Conservation (phyloP, 2,113 vertebrate genomes). For the Odontesthes bonariensis region DNA sequence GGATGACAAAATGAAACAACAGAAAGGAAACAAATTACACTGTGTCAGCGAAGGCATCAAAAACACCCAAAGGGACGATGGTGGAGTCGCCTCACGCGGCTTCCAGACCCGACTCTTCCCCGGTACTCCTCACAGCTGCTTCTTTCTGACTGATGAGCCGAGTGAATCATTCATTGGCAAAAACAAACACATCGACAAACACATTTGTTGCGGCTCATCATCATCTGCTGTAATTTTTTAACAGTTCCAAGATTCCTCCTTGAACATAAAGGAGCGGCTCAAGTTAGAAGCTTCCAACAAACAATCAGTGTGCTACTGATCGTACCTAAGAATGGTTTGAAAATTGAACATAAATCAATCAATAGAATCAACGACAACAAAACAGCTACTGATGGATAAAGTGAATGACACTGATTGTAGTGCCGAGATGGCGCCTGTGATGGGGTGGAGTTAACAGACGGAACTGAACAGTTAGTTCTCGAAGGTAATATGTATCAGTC, state of each 20-base stretch:
- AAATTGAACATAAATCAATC: neutral
- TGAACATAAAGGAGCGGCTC: neutral
- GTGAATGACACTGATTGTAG: neutral
- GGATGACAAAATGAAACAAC: slow-evolving; percentile 74
- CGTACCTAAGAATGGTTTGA: neutral
- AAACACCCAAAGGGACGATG: slow-evolving; percentile 57
- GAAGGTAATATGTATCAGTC: too few species aligned
- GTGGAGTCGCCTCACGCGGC: slow-evolving; percentile 31
- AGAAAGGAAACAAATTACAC: slow-evolving; percentile 70
- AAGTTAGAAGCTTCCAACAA: neutral
- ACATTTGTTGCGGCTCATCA: slow-evolving; percentile 29
- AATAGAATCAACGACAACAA: neutral
- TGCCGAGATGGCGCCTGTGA: neutral
- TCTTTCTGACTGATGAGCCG: slow-evolving; percentile 41
- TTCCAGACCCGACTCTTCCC: slow-evolving; percentile 24
- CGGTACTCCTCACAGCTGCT: slow-evolving; percentile 49
- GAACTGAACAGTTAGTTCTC: too few species aligned
- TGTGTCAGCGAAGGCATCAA: slow-evolving; percentile 56
- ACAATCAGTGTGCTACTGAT: neutral
- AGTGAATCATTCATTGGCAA: slow-evolving; percentile 50
- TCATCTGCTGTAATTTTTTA: slow-evolving; percentile 12
- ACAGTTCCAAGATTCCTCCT: neutral
- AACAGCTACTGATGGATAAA: neutral
- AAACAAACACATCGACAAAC: slow-evolving; percentile 54
- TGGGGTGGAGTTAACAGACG: neutral